Base-by-base conservation (phyloP, 2,113 vertebrate species). In the Okapia johnstoni region DNA sequence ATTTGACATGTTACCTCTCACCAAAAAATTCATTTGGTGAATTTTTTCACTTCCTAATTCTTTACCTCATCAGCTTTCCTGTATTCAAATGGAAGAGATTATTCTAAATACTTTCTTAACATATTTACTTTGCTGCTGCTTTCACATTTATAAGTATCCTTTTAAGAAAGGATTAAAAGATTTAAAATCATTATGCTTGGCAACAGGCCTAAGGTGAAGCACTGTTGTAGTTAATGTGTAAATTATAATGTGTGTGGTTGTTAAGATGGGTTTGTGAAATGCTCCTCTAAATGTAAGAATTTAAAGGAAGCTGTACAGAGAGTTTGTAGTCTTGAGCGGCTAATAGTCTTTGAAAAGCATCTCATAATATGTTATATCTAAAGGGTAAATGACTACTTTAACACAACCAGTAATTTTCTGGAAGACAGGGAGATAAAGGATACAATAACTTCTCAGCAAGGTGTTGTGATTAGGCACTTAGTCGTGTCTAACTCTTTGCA, bases 211-310 rank as follows among this genome's bases (percentile, higher is more conserved):
- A 57, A 98, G 98, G 98, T 98, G 98, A 99, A 98, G 98, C 96
- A 92, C 96, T 98, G 94, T 97, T 97, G 98, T 10, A 97, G 95
- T 98, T 98, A 98, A 99, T 98, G 97, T 89, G 93, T 98, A 99
- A 99, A 99, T 99, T 98, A 98, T 98, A 98, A 98, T 2, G 92
- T 98, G 94, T 97, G 93, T 94, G 46, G 94, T 98, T 97, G 96
- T 96, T 97, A 98, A 98, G 96, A 97, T 81, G 77, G 95, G 88
- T 96, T 96, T 98, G 88, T 97, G 97, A 98, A 98, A 97, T 96
- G 92, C 85, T 98, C 83, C 54, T 94, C 92, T 97, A 97, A 98
- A 97, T 40, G 26, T 90, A 97, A 94, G 94, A 97, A 96, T 98
- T 97, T 97, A n/a, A 97, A 98, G 91, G 96, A 98, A 98, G 94